Percentiles rank a stretch among this genome's conserved stretches.
These are phyloP conservation scores for Carposina sasakii DNA, from an alignment of 1,140 invertebrate genomes.

Conservation along the genomic window DNA sequence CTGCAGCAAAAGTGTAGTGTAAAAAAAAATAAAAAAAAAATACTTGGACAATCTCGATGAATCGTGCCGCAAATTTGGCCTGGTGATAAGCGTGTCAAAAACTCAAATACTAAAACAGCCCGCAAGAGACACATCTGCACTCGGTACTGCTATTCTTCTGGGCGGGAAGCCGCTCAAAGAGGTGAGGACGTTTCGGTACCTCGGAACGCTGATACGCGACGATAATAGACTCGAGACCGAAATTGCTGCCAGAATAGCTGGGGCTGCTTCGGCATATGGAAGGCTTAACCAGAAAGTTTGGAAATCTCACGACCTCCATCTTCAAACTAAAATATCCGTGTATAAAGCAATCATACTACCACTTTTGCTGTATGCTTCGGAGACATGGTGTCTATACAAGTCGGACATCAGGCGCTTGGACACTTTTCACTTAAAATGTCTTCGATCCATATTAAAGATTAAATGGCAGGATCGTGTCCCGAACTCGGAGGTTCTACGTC, in stretches of 20 bases:
- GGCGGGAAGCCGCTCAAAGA: slow-evolving; percentile 13
- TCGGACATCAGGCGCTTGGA: slow-evolving; percentile 14
- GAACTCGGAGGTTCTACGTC: slow-evolving; percentile 15
- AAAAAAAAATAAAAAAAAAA: too few species aligned
- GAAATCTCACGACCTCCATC: slow-evolving; percentile 15
- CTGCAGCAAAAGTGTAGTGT: too few species aligned
- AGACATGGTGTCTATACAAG: slow-evolving; percentile 23
- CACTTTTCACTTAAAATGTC: slow-evolving; percentile 19
- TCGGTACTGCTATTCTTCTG: slow-evolving; percentile 5
- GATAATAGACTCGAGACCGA: slow-evolving; percentile 10
- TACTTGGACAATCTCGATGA: slow-evolving; percentile 9
- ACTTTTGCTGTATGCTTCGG: slow-evolving; percentile 14
- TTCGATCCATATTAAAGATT: slow-evolving; percentile 11
- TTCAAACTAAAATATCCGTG: slow-evolving; percentile 11
- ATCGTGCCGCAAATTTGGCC: slow-evolving; percentile 20
- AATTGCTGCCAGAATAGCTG: slow-evolving; percentile 7
- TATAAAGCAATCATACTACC: slow-evolving; percentile 19
- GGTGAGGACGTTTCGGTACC: slow-evolving; percentile 11
- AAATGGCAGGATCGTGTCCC: slow-evolving; percentile 21
- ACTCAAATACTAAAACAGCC: slow-evolving; percentile 24
- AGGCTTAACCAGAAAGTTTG: slow-evolving; percentile 8
- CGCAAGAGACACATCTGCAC: slow-evolving; percentile 1
- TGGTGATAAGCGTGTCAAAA: slow-evolving; percentile 18
- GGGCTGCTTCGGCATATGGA: slow-evolving; percentile 8
- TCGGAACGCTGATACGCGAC: slow-evolving; percentile 9